A percentile compares a stretch with the other conserved stretches of the same genome.
Evolutionary conservation across 2,888 invertebrate genomes (phyloP).

Genomic region (Nematopogon swammerdamellus): DNA sequence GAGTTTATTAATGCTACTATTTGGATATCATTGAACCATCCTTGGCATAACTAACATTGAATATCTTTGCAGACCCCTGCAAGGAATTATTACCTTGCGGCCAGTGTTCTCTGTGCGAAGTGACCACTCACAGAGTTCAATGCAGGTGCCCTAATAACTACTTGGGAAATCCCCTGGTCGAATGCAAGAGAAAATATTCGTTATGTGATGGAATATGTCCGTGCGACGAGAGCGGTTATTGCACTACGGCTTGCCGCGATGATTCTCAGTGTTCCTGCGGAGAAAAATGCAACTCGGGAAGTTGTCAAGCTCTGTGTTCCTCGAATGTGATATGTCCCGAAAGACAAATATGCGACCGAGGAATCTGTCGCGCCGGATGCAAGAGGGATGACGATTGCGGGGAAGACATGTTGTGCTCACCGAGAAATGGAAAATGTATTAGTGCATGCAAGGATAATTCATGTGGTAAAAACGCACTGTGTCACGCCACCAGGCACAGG

Average conservation of each 20-base stretch:
- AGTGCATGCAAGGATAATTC: constrained; percentile 67
- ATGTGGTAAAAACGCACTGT: constrained; percentile 79
- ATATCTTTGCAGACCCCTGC: constrained; percentile 78
- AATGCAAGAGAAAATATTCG: constrained; percentile 69
- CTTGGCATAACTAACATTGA: no score
- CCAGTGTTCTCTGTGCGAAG: constrained; percentile 77
- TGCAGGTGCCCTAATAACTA: constrained; percentile 82
- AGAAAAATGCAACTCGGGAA: constrained; percentile 70
- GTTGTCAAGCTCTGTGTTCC: constrained; percentile 72
- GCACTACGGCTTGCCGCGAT: constrained; percentile 64
- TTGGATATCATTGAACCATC: no score
- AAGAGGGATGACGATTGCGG: constrained; percentile 76
- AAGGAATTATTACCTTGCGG: constrained; percentile 72
- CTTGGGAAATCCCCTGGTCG: constrained; percentile 76
- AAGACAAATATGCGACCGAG: constrained; percentile 73
- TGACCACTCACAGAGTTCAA: constrained; percentile 79
- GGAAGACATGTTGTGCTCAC: constrained; percentile 68
- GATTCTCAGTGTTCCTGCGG: constrained; percentile 77
- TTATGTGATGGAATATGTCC: constrained; percentile 75
- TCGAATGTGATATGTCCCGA: constrained; percentile 65
- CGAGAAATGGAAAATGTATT: constrained; percentile 60
- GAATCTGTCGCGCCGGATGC: constrained; percentile 77
- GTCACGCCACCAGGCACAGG: constrained; percentile 75
- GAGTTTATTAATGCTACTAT: no score
- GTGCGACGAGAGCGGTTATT: constrained; percentile 80